These are phyloP conservation scores for Daktulosphaira vitifoliae DNA, from an alignment of 1,140 invertebrate genomes.

Conservation along the genomic window DNA sequence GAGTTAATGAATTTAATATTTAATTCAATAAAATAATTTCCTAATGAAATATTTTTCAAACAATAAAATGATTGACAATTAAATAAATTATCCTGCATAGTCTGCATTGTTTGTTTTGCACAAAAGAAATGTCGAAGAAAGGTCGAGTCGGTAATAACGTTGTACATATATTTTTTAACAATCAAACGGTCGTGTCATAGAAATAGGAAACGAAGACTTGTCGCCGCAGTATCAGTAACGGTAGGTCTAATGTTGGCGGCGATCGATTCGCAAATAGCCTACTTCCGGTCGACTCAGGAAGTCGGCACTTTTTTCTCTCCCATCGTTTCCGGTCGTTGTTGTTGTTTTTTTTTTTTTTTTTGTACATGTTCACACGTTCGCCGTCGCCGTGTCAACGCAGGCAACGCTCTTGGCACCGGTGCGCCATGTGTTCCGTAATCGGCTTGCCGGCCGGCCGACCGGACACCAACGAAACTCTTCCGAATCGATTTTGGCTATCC, in stretches of 20 bases:
- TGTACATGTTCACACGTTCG: not conserved
- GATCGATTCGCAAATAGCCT: slow-evolving; percentile 19
- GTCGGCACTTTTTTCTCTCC: slow-evolving; percentile 9
- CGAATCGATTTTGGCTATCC: not conserved
- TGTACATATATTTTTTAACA: too few relatives aligned
- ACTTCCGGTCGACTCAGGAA: slow-evolving; percentile 15
- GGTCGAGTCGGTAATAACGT: too few relatives aligned
- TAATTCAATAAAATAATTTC: too few relatives aligned
- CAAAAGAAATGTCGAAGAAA: too few relatives aligned
- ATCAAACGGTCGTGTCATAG: too few relatives aligned
- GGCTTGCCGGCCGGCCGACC: not conserved
- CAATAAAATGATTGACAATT: too few relatives aligned
- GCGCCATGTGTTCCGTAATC: slow-evolving; percentile 1
- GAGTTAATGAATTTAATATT: too few relatives aligned
- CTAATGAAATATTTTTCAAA: too few relatives aligned
- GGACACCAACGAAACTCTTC: too few relatives aligned
- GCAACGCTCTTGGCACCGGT: not conserved
- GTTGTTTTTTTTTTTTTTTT: not conserved
- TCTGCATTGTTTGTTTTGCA: too few relatives aligned
- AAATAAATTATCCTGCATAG: too few relatives aligned
- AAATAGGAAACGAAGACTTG: slow-evolving; percentile 5
- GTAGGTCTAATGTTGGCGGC: not conserved
- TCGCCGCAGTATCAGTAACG: too few relatives aligned
- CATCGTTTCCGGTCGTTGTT: not conserved
- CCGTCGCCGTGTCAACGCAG: not conserved